Conservation (phyloP, 2,888 invertebrate genomes). For the Encarsia formosa region DNA sequence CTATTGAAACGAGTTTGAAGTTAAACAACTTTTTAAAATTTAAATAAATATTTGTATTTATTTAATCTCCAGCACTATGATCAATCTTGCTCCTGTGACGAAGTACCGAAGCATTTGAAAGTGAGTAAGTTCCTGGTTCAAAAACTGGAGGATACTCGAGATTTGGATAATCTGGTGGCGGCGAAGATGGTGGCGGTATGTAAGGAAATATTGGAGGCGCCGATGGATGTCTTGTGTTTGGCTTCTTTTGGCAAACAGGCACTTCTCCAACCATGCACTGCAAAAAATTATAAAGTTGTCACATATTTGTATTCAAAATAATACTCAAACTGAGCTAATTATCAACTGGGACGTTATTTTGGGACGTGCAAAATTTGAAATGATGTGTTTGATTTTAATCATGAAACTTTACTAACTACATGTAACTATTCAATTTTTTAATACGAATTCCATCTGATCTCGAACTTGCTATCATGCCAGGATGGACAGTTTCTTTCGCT, state of each 20-base stretch:
- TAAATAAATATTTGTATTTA: conserved; percentile 3
- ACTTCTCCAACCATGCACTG: conserved; percentile 20
- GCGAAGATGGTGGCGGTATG: conserved; percentile 46
- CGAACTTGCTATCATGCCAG: too few species aligned
- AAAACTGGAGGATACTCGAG: conserved; percentile 83
- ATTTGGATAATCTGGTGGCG: conserved; percentile 69
- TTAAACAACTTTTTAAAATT: too few species aligned
- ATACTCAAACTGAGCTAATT: too few species aligned
- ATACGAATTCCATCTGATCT: too few species aligned
- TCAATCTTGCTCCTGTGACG: conserved; percentile 33
- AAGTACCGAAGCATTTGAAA: conserved; percentile 55
- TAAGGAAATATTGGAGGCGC: conserved; percentile 43
- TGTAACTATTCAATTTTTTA: too few species aligned
- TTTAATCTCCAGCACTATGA: conserved; percentile 16
- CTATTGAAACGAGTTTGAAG: not conserved
- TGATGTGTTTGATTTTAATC: too few species aligned
- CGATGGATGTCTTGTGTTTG: conserved; percentile 36
- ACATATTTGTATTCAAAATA: too few species aligned
- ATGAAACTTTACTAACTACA: too few species aligned
- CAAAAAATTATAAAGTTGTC: not conserved
- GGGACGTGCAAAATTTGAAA: too few species aligned
- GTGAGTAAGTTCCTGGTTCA: conserved; percentile 78
- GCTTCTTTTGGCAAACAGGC: conserved; percentile 26
- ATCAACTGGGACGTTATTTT: too few species aligned
- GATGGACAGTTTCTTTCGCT: too few species aligned